A percentile compares a stretch with the other conserved stretches of the same genome.
Conservation (phyloP, 1,140 invertebrate species). For the Pogonomyrmex barbatus region DNA sequence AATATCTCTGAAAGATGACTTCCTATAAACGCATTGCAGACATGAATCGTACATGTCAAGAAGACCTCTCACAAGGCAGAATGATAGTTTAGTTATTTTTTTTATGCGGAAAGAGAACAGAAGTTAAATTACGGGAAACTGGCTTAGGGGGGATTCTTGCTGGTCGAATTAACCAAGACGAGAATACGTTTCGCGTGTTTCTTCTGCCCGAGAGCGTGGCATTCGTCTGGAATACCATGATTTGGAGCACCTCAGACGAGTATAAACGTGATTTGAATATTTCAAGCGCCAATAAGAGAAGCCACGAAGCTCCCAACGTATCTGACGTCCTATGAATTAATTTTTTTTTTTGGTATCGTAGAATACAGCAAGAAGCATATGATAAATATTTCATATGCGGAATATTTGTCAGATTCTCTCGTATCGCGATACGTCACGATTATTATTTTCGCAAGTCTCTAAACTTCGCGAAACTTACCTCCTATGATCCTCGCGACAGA, state of each 20-base stretch:
- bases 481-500: neutral
- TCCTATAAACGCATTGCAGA: neutral
- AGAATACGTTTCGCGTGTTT: slow-evolving; percentile 49
- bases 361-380: neutral
- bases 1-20: neutral
- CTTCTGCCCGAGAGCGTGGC: slow-evolving; percentile 38
- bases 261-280: slow-evolving; percentile 72
- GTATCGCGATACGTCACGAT: neutral
- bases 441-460: neutral
- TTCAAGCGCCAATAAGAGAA: slow-evolving; percentile 51
- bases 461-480: neutral
- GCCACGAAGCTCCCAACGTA: slow-evolving; percentile 17
- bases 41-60: neutral
- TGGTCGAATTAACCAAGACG: slow-evolving; percentile 65
- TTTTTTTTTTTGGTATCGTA: slow-evolving; percentile 32
- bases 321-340: slow-evolving; percentile 56
- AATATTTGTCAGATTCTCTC: slow-evolving; percentile 24
- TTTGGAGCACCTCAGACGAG: slow-evolving; percentile 48
- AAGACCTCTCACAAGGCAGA: neutral
- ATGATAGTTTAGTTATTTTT: slow-evolving; percentile 41
- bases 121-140: slow-evolving; percentile 37
- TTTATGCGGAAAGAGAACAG: slow-evolving; percentile 19
- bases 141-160: neutral
- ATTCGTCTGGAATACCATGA: slow-evolving; percentile 62
- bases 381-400: slow-evolving; percentile 2